Evolutionary conservation across 2,888 invertebrate genomes (phyloP), one percentile per base, ranked within the genome.

Genomic region (Amblyteles armatorius): DNA sequence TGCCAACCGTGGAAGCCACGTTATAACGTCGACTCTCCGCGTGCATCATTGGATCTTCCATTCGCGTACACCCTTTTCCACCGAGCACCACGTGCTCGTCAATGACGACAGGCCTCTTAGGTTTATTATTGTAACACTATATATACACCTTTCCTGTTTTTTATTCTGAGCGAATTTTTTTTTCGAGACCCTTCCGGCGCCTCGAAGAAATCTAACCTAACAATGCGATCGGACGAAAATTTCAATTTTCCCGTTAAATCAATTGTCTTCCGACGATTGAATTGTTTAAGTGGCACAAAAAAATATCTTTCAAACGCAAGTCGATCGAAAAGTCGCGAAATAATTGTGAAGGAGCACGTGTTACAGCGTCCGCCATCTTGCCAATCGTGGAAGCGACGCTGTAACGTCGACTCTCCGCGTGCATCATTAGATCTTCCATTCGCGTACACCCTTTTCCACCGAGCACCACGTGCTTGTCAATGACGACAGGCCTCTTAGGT

Each of bases 271-370:
- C 1, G 1, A 6, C 6, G 7, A 33, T 7, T 33, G 5, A 33
- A 33, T 33, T 33, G 0, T 6, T 33, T 33, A 5, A 1, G 40
- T 40, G 0, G 11, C 40, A 11, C 40, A 40, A 40, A 40, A 40
- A 40, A 11, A 40, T 9, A 40, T 11, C 9, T 40, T 2, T 40
- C 40, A 40, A 40, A 40, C 5, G 40, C 40, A 40, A 40, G 40
- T 40, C 3, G 40, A 40, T 40, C 1, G 9, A 29, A 29, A n/a
- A n/a, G n/a, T n/a, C n/a, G n/a, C n/a, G n/a, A n/a, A n/a, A 26
- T 57, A 44, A 57, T 57, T 69, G 63, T 65, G 44, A 22, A 40
- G 9, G 16, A 72, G 40, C 72, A 79, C 65, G 79, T 79, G 72
- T 55, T 52, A 29, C 52, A 26, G 4, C 26, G 29, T 44, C 60